Evolutionary conservation across 1,140 invertebrate genomes (phyloP).

Genomic region (Radopholus similis): DNA sequence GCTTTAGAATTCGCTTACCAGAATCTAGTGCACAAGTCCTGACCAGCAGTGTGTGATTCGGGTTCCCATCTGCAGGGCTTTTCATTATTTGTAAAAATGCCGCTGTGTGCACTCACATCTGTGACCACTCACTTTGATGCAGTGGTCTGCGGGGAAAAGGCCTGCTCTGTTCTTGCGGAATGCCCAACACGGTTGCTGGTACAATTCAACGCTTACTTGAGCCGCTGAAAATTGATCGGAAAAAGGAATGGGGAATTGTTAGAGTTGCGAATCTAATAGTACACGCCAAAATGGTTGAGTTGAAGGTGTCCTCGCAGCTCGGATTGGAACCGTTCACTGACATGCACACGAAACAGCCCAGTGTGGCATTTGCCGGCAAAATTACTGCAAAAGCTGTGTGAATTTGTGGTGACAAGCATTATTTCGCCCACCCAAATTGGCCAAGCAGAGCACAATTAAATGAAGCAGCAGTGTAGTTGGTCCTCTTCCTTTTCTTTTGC

Average conservation of each 20-base stretch:
- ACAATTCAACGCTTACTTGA: conserved; percentile 75
- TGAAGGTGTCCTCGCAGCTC: conserved; percentile 88
- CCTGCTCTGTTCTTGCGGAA: conserved; percentile 84
- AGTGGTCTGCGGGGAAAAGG: conserved; percentile 89
- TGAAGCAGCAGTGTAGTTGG: background rate
- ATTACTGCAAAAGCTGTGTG: background rate
- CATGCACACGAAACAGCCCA: conserved; percentile 93
- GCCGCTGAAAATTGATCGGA: conserved; percentile 62
- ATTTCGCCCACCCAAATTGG: background rate
- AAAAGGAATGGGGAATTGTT: background rate
- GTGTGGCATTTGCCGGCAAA: conserved; percentile 61
- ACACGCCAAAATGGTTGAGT: conserved; percentile 62
- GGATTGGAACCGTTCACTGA: conserved; percentile 80
- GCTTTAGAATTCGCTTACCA: no score
- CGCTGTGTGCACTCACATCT: conserved; percentile 68
- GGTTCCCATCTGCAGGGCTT: conserved; percentile 48
- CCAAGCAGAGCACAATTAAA: background rate
- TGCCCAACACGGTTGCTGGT: conserved; percentile 85
- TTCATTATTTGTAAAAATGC: conserved; percentile 5
- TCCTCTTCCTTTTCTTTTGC: no score
- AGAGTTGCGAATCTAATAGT: background rate
- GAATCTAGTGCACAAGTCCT: conserved; percentile 65
- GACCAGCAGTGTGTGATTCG: conserved; percentile 60
- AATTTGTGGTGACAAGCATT: background rate
- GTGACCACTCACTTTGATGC: conserved; percentile 84